A percentile compares a stretch with the other conserved stretches of the same genome.
Evolutionary conservation across 2,888 invertebrate species (phyloP).

Genomic region (Chromoteleia sp.): DNA sequence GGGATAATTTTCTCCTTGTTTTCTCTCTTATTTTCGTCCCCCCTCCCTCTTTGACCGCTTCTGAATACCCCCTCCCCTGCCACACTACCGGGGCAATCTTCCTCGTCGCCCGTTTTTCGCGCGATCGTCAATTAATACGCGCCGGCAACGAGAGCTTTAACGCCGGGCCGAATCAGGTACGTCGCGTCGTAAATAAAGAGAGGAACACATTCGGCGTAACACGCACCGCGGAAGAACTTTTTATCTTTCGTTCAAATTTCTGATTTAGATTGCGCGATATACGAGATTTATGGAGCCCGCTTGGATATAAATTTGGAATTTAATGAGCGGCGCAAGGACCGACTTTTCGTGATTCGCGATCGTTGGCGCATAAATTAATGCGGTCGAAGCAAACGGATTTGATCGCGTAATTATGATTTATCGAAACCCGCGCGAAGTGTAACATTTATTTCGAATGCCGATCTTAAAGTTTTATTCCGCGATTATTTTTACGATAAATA

Average conservation of each 20-base stretch:
- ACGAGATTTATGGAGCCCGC: slow-evolving; percentile 10
- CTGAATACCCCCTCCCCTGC: too few relatives aligned
- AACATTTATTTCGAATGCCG: too few relatives aligned
- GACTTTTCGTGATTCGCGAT: slow-evolving; percentile 12
- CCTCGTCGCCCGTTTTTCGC: not conserved
- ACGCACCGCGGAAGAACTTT: slow-evolving; percentile 14
- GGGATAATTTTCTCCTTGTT: slow-evolving; percentile 49
- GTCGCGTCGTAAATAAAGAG: slow-evolving; percentile 26
- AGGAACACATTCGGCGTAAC: slow-evolving; percentile 9
- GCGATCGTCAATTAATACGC: slow-evolving; percentile 30
- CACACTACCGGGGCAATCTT: too few relatives aligned
- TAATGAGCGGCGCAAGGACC: slow-evolving; percentile 15
- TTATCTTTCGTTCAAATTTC: slow-evolving; percentile 28
- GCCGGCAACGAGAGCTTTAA: not conserved
- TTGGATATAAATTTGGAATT: slow-evolving; percentile 15
- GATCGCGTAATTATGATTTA: too few relatives aligned
- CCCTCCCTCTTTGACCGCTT: too few relatives aligned
- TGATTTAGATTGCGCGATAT: slow-evolving; percentile 27
- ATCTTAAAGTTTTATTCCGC: too few relatives aligned
- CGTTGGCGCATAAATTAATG: not conserved
- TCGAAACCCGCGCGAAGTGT: too few relatives aligned
- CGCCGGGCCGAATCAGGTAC: not conserved
- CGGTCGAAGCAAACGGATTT: too few relatives aligned
- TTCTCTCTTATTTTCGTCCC: slow-evolving; percentile 20
- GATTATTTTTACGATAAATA: too few relatives aligned